Evolutionary conservation across 2,797 vertebrate species (phyloP).

Genomic region (Oreonectes daqikongensis): DNA sequence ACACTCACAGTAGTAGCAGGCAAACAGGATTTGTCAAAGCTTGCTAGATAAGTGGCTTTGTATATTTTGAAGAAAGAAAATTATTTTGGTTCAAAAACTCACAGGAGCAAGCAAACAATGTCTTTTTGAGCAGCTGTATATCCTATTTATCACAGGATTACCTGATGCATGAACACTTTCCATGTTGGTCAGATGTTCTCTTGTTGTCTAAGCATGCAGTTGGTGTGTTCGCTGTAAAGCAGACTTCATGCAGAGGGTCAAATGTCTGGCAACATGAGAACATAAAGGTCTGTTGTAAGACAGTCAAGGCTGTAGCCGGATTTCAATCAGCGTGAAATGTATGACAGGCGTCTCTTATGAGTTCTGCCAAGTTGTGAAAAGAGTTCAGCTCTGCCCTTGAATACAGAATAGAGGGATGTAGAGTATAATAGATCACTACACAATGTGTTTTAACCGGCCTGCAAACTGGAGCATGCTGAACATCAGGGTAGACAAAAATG

Average conservation of each 20-base stretch:
- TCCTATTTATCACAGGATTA: too few species aligned
- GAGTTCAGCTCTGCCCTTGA: constrained; percentile 22
- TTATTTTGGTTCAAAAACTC: too few species aligned
- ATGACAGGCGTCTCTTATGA: not conserved
- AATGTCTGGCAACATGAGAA: not conserved
- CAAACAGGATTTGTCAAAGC: too few species aligned
- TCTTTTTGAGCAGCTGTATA: too few species aligned
- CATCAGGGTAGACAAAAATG: constrained; percentile 13
- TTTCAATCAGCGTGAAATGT: not conserved
- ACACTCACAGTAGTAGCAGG: too few species aligned
- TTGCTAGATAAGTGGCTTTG: too few species aligned
- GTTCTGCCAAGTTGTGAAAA: not conserved
- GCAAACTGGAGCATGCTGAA: constrained; percentile 28
- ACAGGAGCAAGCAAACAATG: too few species aligned
- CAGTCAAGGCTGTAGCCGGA: not conserved
- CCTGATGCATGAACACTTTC: too few species aligned
- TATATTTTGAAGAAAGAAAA: too few species aligned
- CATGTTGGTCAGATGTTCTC: not conserved
- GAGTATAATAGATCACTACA: constrained; percentile 20
- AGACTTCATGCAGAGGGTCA: not conserved
- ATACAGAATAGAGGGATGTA: constrained; percentile 5
- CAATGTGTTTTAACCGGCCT: constrained; percentile 19
- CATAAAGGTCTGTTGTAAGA: not conserved
- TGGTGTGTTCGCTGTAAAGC: too few species aligned
- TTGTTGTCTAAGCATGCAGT: not conserved